Base-by-base conservation (phyloP, 2,797 vertebrate species). In the Halcyon smyrnensis region DNA sequence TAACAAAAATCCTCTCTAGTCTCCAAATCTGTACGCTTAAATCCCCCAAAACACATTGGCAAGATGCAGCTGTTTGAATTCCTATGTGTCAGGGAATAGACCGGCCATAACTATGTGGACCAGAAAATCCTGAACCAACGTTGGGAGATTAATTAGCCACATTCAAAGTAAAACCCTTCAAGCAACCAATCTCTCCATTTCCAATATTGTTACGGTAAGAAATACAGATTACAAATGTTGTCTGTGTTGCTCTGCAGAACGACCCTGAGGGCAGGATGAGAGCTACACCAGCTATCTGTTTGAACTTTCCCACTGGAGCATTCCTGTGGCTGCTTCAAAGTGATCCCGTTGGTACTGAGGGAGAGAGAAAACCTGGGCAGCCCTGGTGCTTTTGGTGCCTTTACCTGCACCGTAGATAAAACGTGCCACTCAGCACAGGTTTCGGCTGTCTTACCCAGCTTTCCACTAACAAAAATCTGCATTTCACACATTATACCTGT, bases 101-200 rank as follows among this genome's bases (percentile, higher is more conserved):
- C 32, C 4, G 1, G 27, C 6, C 7, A 84, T 95, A 86, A 88
- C 54, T 46, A 46, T 17, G 41, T 73, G 46, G 74, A 79, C 59
- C 62, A 90, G 80, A 95, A 93, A 96, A 96, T 84, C 74, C 87
- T 78, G 45, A 96, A 92, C 62, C 89, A 87, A 57, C 84, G 93
- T 45, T 83, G n/a, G 54, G 54, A 93, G 77, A 87, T 95, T 92
- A 93, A 95, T 95, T 93, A 95, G 63, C 54, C 39, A 73, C 57
- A 51, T 91, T 93, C 37, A 84, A 73, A 95, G 43, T 54, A 84
- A 95, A 96, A 65, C 46, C 88, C 90, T 95, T 62, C 67, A 76
- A 95, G 88, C 90, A 91, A 82, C 57, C 45, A 53, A 71, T 64
- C 45, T 81, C 63, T 90, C 74, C 11, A 43, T 76, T 95, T 93